phyloP scores from a whole-genome alignment of 2,797 vertebrate species.

The Aselliscus stoliczkanus region DNA sequence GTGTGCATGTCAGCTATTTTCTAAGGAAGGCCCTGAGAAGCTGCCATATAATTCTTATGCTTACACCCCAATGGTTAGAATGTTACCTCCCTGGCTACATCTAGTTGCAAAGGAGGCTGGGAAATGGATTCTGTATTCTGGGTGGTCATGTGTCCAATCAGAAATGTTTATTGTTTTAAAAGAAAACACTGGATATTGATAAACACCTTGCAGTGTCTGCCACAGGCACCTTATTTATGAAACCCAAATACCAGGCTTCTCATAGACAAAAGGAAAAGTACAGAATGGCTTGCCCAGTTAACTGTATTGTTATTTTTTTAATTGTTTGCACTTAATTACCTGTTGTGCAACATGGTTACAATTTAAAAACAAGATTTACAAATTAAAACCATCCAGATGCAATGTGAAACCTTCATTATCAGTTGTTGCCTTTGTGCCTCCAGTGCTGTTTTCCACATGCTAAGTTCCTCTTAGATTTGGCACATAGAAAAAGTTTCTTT shows the following conservation, averaged over 20 bases:
- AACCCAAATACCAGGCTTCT: neutral
- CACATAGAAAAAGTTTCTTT: neutral
- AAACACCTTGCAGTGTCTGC: neutral
- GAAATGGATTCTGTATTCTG: neutral
- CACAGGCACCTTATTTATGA: neutral
- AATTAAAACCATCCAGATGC: neutral
- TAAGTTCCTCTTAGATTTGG: neutral
- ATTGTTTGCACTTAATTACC: neutral
- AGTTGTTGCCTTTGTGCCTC: neutral
- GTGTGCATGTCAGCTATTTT: neutral
- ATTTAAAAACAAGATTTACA: neutral
- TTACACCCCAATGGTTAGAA: neutral
- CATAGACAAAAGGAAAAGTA: neutral
- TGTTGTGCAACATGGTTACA: neutral
- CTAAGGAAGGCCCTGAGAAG: neutral
- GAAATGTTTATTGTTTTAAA: neutral
- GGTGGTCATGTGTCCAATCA: neutral
- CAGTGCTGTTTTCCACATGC: neutral
- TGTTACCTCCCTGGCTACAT: neutral
- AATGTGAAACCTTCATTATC: neutral
- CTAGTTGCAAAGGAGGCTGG: neutral
- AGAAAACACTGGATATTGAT: neutral
- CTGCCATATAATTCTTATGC: neutral
- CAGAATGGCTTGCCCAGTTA: neutral
- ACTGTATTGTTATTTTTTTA: neutral